These are phyloP conservation scores for Drosophila burlai DNA, from an alignment of 1,140 invertebrate genomes.

Conservation along the genomic window DNA sequence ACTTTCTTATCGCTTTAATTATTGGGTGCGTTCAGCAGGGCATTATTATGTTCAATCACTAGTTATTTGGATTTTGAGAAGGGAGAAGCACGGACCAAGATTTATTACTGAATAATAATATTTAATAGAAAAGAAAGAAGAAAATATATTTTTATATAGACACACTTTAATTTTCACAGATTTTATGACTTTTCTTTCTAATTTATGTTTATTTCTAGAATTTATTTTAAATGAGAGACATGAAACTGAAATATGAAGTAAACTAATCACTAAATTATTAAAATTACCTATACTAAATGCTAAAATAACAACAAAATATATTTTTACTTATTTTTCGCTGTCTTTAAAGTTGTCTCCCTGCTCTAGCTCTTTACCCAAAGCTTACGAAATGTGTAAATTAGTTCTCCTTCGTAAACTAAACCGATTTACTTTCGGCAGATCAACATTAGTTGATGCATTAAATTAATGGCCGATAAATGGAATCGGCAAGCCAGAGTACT, in stretches of 20 bases:
- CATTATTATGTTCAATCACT: neutral
- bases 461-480: conserved; percentile 42
- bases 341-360: neutral
- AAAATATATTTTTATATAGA: conserved; percentile 14
- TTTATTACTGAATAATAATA: neutral
- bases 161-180: conserved; percentile 38
- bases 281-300: neutral
- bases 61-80: neutral
- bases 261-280: neutral
- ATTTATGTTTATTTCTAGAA: conserved; percentile 19
- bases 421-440: conserved; percentile 34
- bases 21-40: conserved; percentile 7
- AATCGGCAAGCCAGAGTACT: conserved; percentile 1
- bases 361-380: neutral
- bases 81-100: too few relatives aligned
- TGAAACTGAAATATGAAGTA: too few relatives aligned
- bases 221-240: neutral
- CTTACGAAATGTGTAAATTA: conserved; percentile 4
- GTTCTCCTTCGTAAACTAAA: conserved; percentile 21
- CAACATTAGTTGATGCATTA: conserved; percentile 47
- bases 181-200: conserved; percentile 12
- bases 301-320: neutral
- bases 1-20: conserved; percentile 32
- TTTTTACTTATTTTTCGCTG: neutral
- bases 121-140: too few relatives aligned